Evolutionary conservation across 2,113 vertebrate genomes (phyloP), one percentile per base, ranked within the genome.

Genomic region (Colius striatus): DNA sequence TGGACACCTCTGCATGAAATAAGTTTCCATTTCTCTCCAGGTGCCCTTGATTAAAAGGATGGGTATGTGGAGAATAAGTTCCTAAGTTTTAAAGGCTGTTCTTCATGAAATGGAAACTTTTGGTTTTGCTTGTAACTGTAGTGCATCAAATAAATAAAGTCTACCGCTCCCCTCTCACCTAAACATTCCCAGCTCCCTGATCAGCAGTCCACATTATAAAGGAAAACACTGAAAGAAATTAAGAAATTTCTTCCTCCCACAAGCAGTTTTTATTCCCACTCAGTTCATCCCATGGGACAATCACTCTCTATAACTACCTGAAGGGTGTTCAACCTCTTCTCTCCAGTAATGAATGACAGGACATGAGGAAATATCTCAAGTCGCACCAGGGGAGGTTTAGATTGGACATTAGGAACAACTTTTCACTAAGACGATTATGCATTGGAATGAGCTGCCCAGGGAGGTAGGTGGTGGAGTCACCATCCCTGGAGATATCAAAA

Each of bases 1-100:
- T 18, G 36, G 18, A 17, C 1, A 26, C 17, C 74, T 7, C 17
- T 38, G 8, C 6, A 2, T 4, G 5, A 3, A 58, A 18, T 1
- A 10, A 4, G 6, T 22, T 57, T 43, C n/a, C 7, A 9, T 62
- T 82, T 66, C 22, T 68, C 30, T 22, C 68, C 7, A 45, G 21
- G 13, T 17, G 21, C 11, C 12, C 43, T 73, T 41, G 16, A n/a
- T 34, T 61, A 25, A 66, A 29, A 45, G 45, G 4, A 70, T 21
- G 2, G 4, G 30, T 34, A 15, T 5, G 4, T n/a, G 20, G 18
- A 57, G 3, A 87, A 74, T 18, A 77, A 89, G 77, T 20, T 14
- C 32, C 48, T 36, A 17, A 8, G 32, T n/a, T 67, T 94, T 75
- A 65, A 89, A 79, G 27, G 45, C 18, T 34, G 20, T 60, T 13